Percentiles rank a stretch among this genome's conserved stretches.
These are phyloP conservation scores for Choloepus didactylus DNA, from an alignment of 2,797 vertebrate genomes.

Conservation along the genomic window DNA sequence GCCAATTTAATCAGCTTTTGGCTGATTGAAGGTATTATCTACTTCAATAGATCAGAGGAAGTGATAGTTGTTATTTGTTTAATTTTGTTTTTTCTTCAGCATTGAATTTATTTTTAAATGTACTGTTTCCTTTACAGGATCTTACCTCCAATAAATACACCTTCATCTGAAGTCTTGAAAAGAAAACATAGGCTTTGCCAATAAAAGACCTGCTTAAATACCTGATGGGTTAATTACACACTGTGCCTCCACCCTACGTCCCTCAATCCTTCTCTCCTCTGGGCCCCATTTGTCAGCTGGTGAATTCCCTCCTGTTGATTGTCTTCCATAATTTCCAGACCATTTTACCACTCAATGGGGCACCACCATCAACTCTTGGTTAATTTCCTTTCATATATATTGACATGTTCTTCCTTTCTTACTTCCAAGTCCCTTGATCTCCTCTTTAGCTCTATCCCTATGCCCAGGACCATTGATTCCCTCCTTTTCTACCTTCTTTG, in stretches of 20 bases:
- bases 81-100: background rate
- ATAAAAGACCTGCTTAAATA: background rate
- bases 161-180: constrained; percentile 17
- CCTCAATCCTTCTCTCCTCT: background rate
- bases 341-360: background rate
- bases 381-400: constrained; percentile 26
- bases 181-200: background rate
- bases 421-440: constrained; percentile 17
- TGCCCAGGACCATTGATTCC: background rate
- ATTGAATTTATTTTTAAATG: background rate
- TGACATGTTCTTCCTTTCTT: background rate
- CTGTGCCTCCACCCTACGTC: background rate
- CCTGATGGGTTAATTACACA: background rate
- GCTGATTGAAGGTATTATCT: background rate
- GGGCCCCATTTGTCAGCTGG: background rate
- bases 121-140: background rate
- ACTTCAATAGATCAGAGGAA: background rate
- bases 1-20: constrained; percentile 26
- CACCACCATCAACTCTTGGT: background rate
- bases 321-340: constrained; percentile 47
- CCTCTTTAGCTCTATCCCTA: background rate
- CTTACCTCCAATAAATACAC: background rate
- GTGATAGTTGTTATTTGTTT: background rate
- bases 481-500: background rate
- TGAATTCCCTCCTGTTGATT: constrained; percentile 12